phyloP scores from a whole-genome alignment of 2,113 vertebrate genomes.

The Gallinago media region DNA sequence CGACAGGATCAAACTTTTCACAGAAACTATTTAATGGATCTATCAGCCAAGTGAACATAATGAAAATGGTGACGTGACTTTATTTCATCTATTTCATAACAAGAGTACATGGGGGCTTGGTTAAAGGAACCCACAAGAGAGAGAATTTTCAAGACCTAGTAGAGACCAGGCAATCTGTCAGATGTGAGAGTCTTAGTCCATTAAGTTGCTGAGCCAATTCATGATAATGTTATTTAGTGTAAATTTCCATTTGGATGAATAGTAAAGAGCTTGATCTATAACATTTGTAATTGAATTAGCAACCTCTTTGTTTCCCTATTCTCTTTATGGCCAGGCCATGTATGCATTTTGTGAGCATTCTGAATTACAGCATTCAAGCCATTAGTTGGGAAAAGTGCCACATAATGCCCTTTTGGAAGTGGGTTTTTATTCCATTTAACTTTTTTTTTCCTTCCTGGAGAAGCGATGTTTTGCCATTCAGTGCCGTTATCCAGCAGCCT shows the following conservation, averaged over 20 bases:
- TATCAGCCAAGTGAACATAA: background rate
- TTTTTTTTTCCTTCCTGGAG: background rate
- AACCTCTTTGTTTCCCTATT: conserved; percentile 43
- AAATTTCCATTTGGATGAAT: conserved; percentile 46
- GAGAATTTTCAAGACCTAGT: background rate
- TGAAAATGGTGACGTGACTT: background rate
- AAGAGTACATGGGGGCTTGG: background rate
- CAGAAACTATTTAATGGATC: background rate
- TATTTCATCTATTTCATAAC: background rate
- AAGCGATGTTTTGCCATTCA: background rate
- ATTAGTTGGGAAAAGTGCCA: conserved; percentile 35
- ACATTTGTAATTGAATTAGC: conserved; percentile 49
- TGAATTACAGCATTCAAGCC: background rate
- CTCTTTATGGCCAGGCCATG: conserved; percentile 19
- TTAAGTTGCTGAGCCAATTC: conserved; percentile 41
- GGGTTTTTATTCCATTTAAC: conserved; percentile 13
- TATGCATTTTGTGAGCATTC: background rate
- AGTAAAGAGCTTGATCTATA: conserved; percentile 48
- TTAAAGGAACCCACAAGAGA: background rate
- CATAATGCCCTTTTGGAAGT: conserved; percentile 38
- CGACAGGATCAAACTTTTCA: background rate
- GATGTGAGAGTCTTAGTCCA: background rate
- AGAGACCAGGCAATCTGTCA: background rate
- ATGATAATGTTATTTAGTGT: conserved; percentile 37
- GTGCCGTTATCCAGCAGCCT: background rate